Base-by-base conservation (phyloP, 2,888 invertebrate genomes). In the Apotomis turbidana region DNA sequence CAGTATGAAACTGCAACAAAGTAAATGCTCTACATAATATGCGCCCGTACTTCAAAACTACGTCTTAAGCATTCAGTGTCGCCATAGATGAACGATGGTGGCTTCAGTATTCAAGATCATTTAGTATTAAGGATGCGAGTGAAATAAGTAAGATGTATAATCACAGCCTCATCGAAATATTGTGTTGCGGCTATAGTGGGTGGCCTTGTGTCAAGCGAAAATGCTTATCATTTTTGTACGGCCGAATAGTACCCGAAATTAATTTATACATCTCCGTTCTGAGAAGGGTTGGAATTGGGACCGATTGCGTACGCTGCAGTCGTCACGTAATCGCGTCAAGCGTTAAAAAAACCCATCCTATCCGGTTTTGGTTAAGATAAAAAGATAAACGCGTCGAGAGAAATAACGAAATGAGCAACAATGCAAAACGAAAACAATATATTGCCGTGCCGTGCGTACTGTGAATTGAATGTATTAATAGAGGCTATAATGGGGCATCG, bases 251-350 rank as follows among this genome's bases (percentile, higher is more conserved):
- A 51, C 49, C 57, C 57, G 49, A 67, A 49, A 57, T 57, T 51
- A n/a, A 68, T 61, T 49, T 44, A 61, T 61, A 52, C 61, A 41
- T 67, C 49, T 66, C 59, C 60, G 38, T 57, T 38, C 66, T 67
- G 71, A 71, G 15, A 49, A 71, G 71, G 58, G 77, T 77, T 55
- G 69, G 36, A 58, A 69, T 71, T 27, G 59, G 62, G 64, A 38
- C 52, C 62, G 72, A 73, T 73, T 73, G 69, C 70, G 67, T 62
- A 52, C 71, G 61, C 51, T 68, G 71, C 61, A 68, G 67, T 61
- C 38, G 71, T 71, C 71, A 71, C 71, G 67, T 71, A 68, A 71
- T 68, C 71, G 51, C 49, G 12, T 12, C 27, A 15, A 62, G 51
- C 57, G 67, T 51, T 62, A 13, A 54, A 71, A 70, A 67, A 71